A percentile compares a stretch with the other conserved stretches of the same genome.
phyloP scores from a whole-genome alignment of 2,797 vertebrate species.

The Dendrocincla tyrannina region DNA sequence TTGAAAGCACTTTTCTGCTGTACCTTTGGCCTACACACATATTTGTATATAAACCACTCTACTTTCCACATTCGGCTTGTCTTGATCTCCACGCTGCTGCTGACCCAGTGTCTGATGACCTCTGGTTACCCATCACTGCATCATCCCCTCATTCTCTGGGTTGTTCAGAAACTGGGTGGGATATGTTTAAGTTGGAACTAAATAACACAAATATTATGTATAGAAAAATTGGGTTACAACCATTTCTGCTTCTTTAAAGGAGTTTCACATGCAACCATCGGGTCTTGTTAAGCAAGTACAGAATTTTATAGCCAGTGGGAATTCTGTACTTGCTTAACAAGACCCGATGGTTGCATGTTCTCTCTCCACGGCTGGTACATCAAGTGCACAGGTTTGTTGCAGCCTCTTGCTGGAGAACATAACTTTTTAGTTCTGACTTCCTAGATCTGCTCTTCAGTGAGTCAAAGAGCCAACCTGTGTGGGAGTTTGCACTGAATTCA shows the following conservation, averaged over 20 bases:
- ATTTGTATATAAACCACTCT: not conserved
- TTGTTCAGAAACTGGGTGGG: not conserved
- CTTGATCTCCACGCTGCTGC: not conserved
- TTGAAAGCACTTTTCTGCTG: not conserved
- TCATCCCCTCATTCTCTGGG: not conserved
- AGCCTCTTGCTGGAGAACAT: not conserved
- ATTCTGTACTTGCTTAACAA: not conserved
- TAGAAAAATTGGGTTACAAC: not conserved
- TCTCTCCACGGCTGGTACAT: rapidly evolving
- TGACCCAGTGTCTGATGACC: not conserved
- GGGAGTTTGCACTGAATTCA: not conserved
- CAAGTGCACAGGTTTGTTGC: not conserved
- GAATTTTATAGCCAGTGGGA: not conserved
- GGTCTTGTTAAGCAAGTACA: too few species aligned
- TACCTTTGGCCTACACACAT: not conserved
- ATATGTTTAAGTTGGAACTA: slow-evolving; percentile 5
- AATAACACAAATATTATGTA: not conserved
- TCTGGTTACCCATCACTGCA: not conserved
- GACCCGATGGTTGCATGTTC: rapidly evolving
- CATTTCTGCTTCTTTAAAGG: not conserved
- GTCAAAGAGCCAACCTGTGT: not conserved
- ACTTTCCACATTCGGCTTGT: not conserved
- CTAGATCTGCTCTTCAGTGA: not conserved
- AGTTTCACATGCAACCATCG: not conserved
- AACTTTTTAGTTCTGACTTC: not conserved